Percentiles rank a stretch among this genome's conserved stretches.
phyloP scores from a whole-genome alignment of 2,797 vertebrate genomes.

The Mico argentatus region DNA sequence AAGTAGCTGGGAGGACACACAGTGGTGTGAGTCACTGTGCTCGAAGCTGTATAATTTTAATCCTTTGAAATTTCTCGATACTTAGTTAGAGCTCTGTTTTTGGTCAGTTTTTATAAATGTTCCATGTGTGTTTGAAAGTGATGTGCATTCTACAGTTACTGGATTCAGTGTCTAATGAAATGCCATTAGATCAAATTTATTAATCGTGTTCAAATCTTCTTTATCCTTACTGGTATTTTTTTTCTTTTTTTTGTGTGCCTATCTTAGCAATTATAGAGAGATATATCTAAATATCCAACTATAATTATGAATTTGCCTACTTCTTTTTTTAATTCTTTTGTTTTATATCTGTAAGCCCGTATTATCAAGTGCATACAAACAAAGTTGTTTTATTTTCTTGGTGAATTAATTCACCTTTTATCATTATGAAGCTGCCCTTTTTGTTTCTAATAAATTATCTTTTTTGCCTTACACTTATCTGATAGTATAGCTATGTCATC shows the following conservation, averaged over 20 bases:
- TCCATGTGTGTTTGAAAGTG: not conserved
- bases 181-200: not conserved
- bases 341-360: not conserved
- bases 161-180: not conserved
- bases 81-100: not conserved
- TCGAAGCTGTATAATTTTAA: not conserved
- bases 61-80: not conserved
- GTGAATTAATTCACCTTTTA: not conserved
- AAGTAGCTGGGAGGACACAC: too few species aligned
- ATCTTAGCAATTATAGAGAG: not conserved
- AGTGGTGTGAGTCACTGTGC: too few species aligned
- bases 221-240: not conserved
- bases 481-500: not conserved
- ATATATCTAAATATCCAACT: slow-evolving; percentile 26
- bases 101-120: not conserved
- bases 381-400: not conserved
- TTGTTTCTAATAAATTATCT: not conserved
- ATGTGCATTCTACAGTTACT: not conserved
- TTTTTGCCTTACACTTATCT: not conserved
- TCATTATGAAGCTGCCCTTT: slow-evolving; percentile 9
- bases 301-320: not conserved
- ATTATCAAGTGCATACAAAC: not conserved
- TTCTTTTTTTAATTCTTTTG: slow-evolving; percentile 8
- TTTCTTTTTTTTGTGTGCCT: not conserved
- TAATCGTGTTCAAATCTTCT: not conserved